Evolutionary conservation across 2,888 invertebrate species (phyloP).

Genomic region (Tetanocera ferruginea): DNA sequence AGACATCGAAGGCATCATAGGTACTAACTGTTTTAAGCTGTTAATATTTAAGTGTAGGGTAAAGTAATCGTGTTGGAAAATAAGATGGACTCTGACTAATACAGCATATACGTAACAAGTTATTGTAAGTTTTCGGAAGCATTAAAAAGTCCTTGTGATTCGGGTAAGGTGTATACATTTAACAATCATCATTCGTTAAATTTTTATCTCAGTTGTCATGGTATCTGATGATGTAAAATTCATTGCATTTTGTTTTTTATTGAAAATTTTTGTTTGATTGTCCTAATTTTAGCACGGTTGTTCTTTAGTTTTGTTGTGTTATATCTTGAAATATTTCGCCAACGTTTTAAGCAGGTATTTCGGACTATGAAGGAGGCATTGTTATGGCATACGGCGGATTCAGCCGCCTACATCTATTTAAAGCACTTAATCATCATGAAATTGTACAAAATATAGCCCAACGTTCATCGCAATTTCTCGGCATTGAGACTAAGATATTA

Average conservation of each 20-base stretch:
- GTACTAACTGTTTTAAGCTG: constrained; percentile 59
- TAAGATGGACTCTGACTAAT: not conserved
- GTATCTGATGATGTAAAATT: too few relatives aligned
- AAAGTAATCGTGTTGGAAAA: not conserved
- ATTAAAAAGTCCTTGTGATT: too few relatives aligned
- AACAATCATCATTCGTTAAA: too few relatives aligned
- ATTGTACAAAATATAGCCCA: constrained; percentile 90
- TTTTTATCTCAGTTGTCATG: too few relatives aligned
- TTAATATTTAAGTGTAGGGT: not conserved
- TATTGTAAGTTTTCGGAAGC: too few relatives aligned
- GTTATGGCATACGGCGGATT: constrained; percentile 93
- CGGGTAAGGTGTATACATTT: too few relatives aligned
- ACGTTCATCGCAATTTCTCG: constrained; percentile 84
- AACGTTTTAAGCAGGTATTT: constrained; percentile 75
- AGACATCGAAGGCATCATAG: constrained; percentile 84
- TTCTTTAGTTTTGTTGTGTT: constrained; percentile 36
- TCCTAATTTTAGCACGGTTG: not conserved
- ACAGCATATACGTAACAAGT: not conserved
- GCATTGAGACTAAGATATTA: constrained; percentile 85
- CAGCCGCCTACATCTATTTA: constrained; percentile 91
- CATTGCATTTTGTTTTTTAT: too few relatives aligned
- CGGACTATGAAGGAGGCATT: constrained; percentile 93
- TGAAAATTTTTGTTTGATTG: too few relatives aligned
- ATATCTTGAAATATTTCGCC: constrained; percentile 53
- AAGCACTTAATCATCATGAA: constrained; percentile 85